These are phyloP conservation scores for Goniozus legneri DNA, from an alignment of 1,140 invertebrate genomes.

Conservation along the genomic window DNA sequence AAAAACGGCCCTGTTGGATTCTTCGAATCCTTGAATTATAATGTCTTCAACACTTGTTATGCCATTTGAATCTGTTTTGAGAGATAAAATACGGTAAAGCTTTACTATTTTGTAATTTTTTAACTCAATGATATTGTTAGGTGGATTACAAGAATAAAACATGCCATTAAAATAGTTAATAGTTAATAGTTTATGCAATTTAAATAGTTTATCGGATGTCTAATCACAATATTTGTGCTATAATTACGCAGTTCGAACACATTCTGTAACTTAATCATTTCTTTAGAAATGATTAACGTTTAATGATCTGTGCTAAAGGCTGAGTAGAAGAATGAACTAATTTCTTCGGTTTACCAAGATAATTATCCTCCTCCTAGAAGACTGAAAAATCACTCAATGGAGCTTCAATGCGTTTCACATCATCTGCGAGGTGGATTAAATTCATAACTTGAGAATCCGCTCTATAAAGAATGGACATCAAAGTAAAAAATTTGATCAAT, in stretches of 20 bases:
- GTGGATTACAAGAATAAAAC: background rate
- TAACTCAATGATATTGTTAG: background rate
- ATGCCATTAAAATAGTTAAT: background rate
- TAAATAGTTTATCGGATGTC: background rate
- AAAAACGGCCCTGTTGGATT: background rate
- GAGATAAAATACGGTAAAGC: too few relatives aligned
- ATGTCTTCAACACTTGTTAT: too few relatives aligned
- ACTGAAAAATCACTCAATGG: slow-evolving; percentile 11
- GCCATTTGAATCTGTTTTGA: too few relatives aligned
- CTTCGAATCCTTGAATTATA: background rate
- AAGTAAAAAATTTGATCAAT: slow-evolving; percentile 22
- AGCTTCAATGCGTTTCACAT: slow-evolving; percentile 13
- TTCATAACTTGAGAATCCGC: slow-evolving; percentile 16
- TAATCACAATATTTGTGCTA: slow-evolving; percentile 1
- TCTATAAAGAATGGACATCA: slow-evolving; percentile 23
- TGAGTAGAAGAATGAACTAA: slow-evolving; percentile 8
- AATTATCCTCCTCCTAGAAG: slow-evolving; percentile 13
- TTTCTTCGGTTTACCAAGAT: slow-evolving; percentile 8
- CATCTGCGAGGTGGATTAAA: slow-evolving; percentile 17
- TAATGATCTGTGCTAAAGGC: slow-evolving; percentile 11
- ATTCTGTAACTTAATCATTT: slow-evolving; percentile 4
- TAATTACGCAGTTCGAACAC: background rate
- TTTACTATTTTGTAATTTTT: background rate
- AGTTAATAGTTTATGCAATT: background rate
- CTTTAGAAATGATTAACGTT: slow-evolving; percentile 6